These are phyloP conservation scores for Porites rus DNA, from an alignment of 92 coral and sea anemone species.

Conservation along the genomic window DNA sequence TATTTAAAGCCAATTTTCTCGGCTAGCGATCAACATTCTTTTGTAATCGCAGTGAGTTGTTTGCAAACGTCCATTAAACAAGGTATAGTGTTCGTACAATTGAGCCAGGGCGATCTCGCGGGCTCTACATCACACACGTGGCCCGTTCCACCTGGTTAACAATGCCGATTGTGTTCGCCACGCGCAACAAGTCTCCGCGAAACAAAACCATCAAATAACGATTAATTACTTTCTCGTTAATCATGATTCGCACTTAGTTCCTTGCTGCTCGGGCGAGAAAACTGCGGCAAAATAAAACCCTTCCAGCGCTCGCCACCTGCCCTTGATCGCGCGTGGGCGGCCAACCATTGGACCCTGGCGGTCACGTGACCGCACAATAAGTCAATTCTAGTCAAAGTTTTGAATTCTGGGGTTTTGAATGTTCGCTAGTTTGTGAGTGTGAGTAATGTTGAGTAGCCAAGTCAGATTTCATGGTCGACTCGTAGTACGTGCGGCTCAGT, in stretches of 20 bases:
- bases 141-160: constrained; percentile 84
- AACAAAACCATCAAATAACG: constrained; percentile 84
- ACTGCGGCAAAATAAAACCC: constrained; percentile 75
- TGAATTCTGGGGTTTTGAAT: constrained; percentile 86
- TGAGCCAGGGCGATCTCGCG: constrained; percentile 40
- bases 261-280: constrained; percentile 55
- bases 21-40: constrained; percentile 45
- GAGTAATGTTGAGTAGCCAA: constrained; percentile 77
- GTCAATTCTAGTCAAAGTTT: constrained; percentile 72
- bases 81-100: constrained; percentile 35
- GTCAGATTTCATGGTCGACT: constrained; percentile 53
- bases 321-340: constrained; percentile 39
- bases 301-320: constrained; percentile 80
- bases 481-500: constrained; percentile 41
- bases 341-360: constrained; percentile 60
- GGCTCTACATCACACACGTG: constrained; percentile 71
- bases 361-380: constrained; percentile 81
- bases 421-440: constrained; percentile 84
- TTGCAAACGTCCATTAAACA: constrained; percentile 52
- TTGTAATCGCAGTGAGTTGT: constrained; percentile 35
- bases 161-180: constrained; percentile 77
- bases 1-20: constrained; percentile 47
- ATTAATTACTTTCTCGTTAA: constrained; percentile 76
- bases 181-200: constrained; percentile 84
- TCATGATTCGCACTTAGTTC: constrained; percentile 79